These are phyloP conservation scores for Parotocinclus haroldoi DNA, from an alignment of 2,797 vertebrate genomes.

Conservation along the genomic window DNA sequence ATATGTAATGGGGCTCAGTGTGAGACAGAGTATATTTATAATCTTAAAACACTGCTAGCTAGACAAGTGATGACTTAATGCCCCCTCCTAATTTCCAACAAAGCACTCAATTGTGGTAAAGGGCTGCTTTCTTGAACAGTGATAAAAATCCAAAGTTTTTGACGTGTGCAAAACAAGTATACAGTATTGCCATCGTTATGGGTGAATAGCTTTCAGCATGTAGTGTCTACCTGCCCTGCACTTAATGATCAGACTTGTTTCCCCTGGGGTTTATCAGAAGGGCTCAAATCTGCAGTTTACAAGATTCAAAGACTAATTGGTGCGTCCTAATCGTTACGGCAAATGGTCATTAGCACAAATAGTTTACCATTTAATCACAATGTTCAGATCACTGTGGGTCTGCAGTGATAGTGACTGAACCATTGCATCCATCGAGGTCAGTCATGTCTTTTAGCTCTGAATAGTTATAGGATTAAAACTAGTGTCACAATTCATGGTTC, in stretches of 20 bases:
- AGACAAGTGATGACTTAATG: slow-evolving; percentile 52
- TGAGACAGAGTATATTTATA: slow-evolving; percentile 42
- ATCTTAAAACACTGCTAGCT: slow-evolving; percentile 41
- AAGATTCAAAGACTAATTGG: too few relatives aligned
- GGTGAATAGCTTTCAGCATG: slow-evolving; percentile 10
- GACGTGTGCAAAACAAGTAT: slow-evolving; percentile 22
- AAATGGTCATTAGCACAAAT: too few relatives aligned
- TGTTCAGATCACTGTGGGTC: too few relatives aligned
- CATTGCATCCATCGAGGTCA: too few relatives aligned
- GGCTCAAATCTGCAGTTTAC: too few relatives aligned
- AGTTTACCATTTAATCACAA: too few relatives aligned
- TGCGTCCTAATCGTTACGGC: too few relatives aligned
- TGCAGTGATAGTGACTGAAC: too few relatives aligned
- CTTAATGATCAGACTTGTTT: slow-evolving; percentile 17
- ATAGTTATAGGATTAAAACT: too few relatives aligned
- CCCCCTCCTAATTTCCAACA: slow-evolving; percentile 42
- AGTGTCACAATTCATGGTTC: too few relatives aligned
- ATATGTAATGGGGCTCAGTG: slow-evolving; percentile 29
- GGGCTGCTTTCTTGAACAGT: slow-evolving; percentile 25
- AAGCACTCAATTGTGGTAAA: slow-evolving; percentile 37
- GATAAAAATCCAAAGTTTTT: slow-evolving; percentile 29
- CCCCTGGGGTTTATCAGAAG: slow-evolving; percentile 5
- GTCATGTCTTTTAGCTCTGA: too few relatives aligned
- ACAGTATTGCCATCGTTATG: slow-evolving; percentile 30
- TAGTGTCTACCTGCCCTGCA: not conserved